phyloP scores from a whole-genome alignment of 2,888 invertebrate species.

The Luperina testacea region DNA sequence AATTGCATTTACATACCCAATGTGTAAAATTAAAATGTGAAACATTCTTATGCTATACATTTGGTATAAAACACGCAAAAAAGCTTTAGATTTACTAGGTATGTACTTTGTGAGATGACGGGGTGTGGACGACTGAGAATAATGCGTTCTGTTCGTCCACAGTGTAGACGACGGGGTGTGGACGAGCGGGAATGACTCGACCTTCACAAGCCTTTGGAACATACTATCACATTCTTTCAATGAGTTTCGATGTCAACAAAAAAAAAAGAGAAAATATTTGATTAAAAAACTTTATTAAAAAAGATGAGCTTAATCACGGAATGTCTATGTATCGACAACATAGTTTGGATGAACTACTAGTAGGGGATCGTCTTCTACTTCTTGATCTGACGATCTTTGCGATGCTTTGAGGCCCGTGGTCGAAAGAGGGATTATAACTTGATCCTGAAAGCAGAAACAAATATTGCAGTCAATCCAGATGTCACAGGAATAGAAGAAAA shows the following conservation, averaged over 20 bases:
- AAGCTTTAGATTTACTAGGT: too few relatives aligned
- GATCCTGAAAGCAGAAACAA: constrained; percentile 90
- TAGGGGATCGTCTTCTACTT: constrained; percentile 94
- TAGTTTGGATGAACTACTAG: constrained; percentile 99
- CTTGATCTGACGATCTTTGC: constrained; percentile 89
- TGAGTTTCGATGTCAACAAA: not conserved
- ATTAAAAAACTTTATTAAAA: constrained; percentile 63
- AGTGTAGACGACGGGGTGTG: too few relatives aligned
- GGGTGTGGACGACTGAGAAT: too few relatives aligned
- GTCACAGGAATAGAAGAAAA: not conserved
- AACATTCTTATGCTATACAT: too few relatives aligned
- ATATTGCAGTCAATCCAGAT: not conserved
- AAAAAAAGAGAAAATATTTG: constrained; percentile 4
- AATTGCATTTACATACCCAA: too few relatives aligned
- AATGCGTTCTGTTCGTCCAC: too few relatives aligned
- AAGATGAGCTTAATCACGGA: constrained; percentile 56
- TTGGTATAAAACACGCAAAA: too few relatives aligned
- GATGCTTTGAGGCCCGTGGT: constrained; percentile 89
- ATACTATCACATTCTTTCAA: not conserved
- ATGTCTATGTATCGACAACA: constrained; percentile 91
- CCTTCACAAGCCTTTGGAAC: not conserved
- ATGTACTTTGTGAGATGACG: too few relatives aligned
- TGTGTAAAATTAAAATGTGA: too few relatives aligned
- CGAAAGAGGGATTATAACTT: constrained; percentile 94
- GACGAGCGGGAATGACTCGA: too few relatives aligned